These are phyloP conservation scores for Semaprochilodus insignis DNA, from an alignment of 2,797 vertebrate genomes.

Conservation along the genomic window DNA sequence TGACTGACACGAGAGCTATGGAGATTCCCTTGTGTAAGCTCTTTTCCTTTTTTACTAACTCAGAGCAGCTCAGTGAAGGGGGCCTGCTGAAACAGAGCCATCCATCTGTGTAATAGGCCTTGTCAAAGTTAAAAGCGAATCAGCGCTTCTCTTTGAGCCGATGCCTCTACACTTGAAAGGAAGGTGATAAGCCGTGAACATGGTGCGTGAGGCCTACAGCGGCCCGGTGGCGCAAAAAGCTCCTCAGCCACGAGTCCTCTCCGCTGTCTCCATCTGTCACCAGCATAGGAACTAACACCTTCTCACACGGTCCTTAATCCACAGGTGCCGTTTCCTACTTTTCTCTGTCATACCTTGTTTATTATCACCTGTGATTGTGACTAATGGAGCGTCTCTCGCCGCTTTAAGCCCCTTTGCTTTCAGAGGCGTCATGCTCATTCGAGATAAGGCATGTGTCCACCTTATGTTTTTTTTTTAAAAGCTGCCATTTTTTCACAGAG, in stretches of 20 bases:
- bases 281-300: background rate
- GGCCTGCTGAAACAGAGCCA: conserved; percentile 58
- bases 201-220: conserved; percentile 53
- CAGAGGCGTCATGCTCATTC: background rate
- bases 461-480: too few relatives aligned
- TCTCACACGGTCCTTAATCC: background rate
- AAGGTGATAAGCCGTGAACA: conserved; percentile 63
- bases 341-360: conserved; percentile 42
- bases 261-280: conserved; percentile 29
- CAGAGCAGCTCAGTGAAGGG: conserved; percentile 20
- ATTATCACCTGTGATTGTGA: conserved; percentile 33
- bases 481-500: too few relatives aligned
- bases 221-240: conserved; percentile 19
- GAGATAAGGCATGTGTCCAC: too few relatives aligned
- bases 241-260: conserved; percentile 12
- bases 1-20: background rate
- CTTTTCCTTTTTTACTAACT: background rate
- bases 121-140: conserved; percentile 73
- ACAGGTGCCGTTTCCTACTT: conserved; percentile 5
- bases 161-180: conserved; percentile 57
- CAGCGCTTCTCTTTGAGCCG: conserved; percentile 66
- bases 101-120: conserved; percentile 72
- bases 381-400: conserved; percentile 24
- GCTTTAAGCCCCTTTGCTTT: background rate
- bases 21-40: conserved; percentile 14